Evolutionary conservation across 1,140 invertebrate species (phyloP).

Genomic region (Thalassaphorura encarpata): DNA sequence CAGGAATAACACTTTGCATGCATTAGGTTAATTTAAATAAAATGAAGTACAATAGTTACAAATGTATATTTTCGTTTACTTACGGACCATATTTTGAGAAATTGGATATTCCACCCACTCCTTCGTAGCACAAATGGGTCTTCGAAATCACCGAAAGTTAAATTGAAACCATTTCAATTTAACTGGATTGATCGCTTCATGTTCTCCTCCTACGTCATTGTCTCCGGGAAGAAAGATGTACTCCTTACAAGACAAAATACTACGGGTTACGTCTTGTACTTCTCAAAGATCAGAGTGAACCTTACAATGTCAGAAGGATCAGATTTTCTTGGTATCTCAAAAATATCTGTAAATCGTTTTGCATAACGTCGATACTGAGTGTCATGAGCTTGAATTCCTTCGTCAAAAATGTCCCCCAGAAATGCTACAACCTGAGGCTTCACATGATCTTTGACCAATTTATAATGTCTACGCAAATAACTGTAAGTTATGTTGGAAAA

Average conservation of each 20-base stretch:
- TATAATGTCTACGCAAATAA: slow-evolving; percentile 69
- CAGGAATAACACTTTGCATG: too few relatives aligned
- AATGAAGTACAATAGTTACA: not conserved
- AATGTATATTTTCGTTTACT: not conserved
- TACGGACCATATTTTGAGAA: slow-evolving; percentile 40
- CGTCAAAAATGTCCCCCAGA: slow-evolving; percentile 85
- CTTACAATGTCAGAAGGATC: slow-evolving; percentile 3
- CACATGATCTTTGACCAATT: slow-evolving; percentile 55
- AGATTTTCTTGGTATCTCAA: slow-evolving; percentile 18
- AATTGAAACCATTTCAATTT: slow-evolving; percentile 68
- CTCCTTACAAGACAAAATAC: slow-evolving; percentile 51
- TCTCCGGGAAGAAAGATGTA: slow-evolving; percentile 77
- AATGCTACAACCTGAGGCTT: slow-evolving; percentile 77
- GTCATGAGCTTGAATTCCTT: slow-evolving; percentile 65
- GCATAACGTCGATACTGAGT: slow-evolving; percentile 59
- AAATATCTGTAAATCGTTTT: slow-evolving; percentile 58
- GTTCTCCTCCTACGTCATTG: slow-evolving; percentile 91
- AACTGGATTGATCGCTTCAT: slow-evolving; percentile 55
- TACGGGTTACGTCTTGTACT: too few relatives aligned
- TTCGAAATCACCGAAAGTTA: slow-evolving; percentile 55
- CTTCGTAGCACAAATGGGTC: slow-evolving; percentile 25
- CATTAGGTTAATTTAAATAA: too few relatives aligned
- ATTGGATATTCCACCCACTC: slow-evolving; percentile 39
- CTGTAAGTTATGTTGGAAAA: slow-evolving; percentile 39
- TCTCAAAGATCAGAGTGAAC: too few relatives aligned